Evolutionary conservation across 2,797 vertebrate genomes (phyloP), one percentile per base, ranked within the genome.

Genomic region (Spondyliosoma cantharus): DNA sequence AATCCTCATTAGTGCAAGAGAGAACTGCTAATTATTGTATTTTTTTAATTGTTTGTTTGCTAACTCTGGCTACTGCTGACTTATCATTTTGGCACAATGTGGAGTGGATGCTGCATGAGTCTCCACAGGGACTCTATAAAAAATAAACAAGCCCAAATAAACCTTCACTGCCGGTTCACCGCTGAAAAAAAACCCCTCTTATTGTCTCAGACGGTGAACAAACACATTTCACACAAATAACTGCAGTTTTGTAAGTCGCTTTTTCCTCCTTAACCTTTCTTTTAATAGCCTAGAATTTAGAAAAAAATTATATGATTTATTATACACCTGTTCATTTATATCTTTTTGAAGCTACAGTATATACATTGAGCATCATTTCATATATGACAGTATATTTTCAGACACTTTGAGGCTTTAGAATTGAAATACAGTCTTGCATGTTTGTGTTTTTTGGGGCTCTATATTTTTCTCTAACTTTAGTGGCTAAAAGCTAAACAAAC

Each of bases 1-100:
- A 68, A 67, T 67, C 56, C 87, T 92, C 82, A 80, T 92, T 92
- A 92, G 83, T 11, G 77, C 14, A 8, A 59, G 49, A 79, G 16
- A 82, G 56, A 77, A 24, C 64, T 16, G 63, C 71, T 89, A 87
- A 89, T 90, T 78, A 80, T 78, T 86, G 73, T 50, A 3, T 73
- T 74, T 59, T 58, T 71, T 3, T 0, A 25, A 66, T 42, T 81
- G 63, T 81, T 85, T 87, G 83, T 88, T 87, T 89, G 71, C 72
- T 46, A 58, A 52, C 72, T 86, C 53, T 19, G 22, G 43, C 27
- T 60, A 20, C 56, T 86, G 81, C 87, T 86, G 89, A 83, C 63
- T 73, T 78, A 46, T 86, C 48, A 19, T 49, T 80, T 71, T 76
- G 69, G 68, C 53, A 48, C 25, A 20, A 20, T 2, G 1, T 14